These are phyloP conservation scores for Chascanopsetta lugubris DNA, from an alignment of 2,113 vertebrate genomes.

Conservation along the genomic window DNA sequence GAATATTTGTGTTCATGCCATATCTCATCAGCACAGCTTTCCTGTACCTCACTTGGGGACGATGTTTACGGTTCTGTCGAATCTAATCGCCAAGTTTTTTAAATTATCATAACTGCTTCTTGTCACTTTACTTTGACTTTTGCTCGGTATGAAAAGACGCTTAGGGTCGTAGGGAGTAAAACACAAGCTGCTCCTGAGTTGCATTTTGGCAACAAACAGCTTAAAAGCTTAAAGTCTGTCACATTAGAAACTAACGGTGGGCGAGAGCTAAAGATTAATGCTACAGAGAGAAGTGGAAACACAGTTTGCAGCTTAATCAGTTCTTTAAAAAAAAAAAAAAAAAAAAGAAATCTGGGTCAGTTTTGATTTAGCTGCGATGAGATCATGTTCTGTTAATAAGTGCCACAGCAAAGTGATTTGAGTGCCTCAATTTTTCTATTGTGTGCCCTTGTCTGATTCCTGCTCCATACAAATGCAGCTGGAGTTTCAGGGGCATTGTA, in stretches of 20 bases:
- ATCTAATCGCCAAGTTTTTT: background rate
- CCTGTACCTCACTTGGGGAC: background rate
- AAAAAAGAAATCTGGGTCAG: background rate
- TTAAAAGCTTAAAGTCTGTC: slow-evolving; percentile 8
- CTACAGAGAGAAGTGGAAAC: slow-evolving; percentile 6
- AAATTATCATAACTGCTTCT: background rate
- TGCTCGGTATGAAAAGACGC: background rate
- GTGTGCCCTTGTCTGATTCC: background rate
- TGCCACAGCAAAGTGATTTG: background rate
- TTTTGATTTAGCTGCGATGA: background rate
- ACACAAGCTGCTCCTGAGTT: background rate
- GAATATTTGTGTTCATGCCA: background rate
- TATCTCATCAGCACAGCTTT: background rate
- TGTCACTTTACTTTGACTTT: background rate
- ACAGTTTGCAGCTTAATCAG: background rate
- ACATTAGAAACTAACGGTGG: background rate
- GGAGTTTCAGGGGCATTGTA: background rate
- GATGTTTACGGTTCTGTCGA: background rate
- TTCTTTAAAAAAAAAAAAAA: too few species aligned
- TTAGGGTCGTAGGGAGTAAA: background rate
- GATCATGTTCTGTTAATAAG: background rate
- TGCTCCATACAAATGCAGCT: background rate
- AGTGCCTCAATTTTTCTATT: background rate
- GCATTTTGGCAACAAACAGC: background rate
- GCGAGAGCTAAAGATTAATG: background rate